A percentile compares a stretch with the other conserved stretches of the same genome.
Evolutionary conservation across 2,797 vertebrate species (phyloP).

Genomic region (Podarcis lilfordi): DNA sequence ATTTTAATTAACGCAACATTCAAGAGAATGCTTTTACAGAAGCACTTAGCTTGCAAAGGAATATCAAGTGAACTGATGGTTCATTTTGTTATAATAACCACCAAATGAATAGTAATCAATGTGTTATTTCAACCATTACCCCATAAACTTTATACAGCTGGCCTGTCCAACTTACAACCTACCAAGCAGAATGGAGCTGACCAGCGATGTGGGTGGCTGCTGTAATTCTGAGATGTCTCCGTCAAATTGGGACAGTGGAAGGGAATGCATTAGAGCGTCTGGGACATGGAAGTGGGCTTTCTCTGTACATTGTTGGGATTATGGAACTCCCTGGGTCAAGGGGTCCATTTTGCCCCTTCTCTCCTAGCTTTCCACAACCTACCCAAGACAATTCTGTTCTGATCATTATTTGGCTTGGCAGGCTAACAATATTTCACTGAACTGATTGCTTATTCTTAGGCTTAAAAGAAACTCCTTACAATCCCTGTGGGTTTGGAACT

Average conservation of each 20-base stretch:
- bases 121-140: no score
- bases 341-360: neutral
- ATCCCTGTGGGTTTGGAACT: neutral
- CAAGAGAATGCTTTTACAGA: constrained; percentile 6
- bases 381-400: neutral
- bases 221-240: no score
- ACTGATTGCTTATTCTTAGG: no score
- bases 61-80: constrained; percentile 24
- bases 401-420: no score
- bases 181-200: neutral
- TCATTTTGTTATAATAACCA: constrained; percentile 19
- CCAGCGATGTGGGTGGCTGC: no score
- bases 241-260: no score
- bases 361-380: neutral
- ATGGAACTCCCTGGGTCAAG: neutral
- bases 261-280: no score
- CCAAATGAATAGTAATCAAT: constrained; percentile 14
- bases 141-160: neutral
- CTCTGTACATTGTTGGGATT: neutral
- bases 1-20: constrained; percentile 31
- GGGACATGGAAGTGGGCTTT: neutral
- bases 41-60: constrained; percentile 6
- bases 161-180: no score
- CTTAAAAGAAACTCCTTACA: no score
- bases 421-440: no score